These are phyloP conservation scores for Pocota personata DNA, from an alignment of 2,888 invertebrate genomes.

Conservation along the genomic window DNA sequence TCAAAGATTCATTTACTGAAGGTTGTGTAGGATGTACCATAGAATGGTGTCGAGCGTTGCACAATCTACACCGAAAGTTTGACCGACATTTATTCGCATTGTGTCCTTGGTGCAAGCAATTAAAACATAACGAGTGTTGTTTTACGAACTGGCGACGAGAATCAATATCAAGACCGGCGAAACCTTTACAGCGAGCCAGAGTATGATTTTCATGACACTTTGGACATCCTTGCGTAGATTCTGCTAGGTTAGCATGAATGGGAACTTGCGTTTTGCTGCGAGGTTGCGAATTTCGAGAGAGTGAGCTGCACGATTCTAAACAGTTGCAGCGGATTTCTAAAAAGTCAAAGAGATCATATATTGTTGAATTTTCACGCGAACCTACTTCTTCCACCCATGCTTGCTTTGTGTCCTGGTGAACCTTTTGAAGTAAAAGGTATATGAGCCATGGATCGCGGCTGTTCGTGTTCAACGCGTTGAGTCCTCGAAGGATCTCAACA, in stretches of 20 bases:
- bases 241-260: neutral
- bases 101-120: constrained; percentile 18
- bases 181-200: constrained; percentile 2
- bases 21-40: constrained; percentile 10
- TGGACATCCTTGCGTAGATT: neutral
- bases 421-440: constrained; percentile 32
- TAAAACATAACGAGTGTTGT: constrained; percentile 21
- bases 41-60: constrained; percentile 5
- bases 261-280: neutral
- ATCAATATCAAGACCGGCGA: neutral
- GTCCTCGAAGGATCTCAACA: neutral
- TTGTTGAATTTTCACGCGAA: neutral
- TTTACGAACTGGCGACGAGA: constrained; percentile 21
- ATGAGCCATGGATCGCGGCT: constrained; percentile 47
- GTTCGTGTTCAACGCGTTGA: constrained; percentile 9
- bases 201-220: constrained; percentile 5
- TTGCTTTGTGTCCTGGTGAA: constrained; percentile 26
- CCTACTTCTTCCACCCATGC: constrained; percentile 23
- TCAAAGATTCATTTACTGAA: neutral
- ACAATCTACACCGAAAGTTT: constrained; percentile 13
- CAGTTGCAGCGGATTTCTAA: constrained; percentile 32
- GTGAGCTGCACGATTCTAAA: constrained; percentile 13
- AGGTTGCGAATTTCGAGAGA: neutral
- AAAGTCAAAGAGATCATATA: constrained; percentile 39
- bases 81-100: constrained; percentile 12